Percentiles rank a stretch among this genome's conserved stretches.
phyloP scores from a whole-genome alignment of 2,797 vertebrate genomes.

The Australoheros facetus region DNA sequence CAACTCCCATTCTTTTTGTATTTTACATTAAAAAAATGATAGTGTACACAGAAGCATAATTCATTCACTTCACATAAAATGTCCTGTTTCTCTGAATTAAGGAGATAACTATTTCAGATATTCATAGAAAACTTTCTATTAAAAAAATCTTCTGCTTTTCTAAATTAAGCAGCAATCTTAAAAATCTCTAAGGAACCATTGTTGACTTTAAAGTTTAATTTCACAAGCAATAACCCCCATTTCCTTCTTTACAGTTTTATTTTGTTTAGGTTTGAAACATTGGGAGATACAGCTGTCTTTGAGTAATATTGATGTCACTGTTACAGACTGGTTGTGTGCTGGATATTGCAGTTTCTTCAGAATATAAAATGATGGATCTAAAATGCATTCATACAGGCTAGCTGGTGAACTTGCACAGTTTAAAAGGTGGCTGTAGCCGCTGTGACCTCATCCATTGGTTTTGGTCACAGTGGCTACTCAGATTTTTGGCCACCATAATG shows the following conservation, averaged over 20 bases:
- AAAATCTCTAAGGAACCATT: not conserved
- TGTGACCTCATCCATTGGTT: too few species aligned
- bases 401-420: not conserved
- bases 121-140: too few species aligned
- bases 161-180: not conserved
- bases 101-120: too few species aligned
- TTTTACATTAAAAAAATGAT: not conserved
- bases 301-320: not conserved
- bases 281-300: not conserved
- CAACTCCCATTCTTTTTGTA: not conserved
- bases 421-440: not conserved
- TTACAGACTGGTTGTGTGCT: not conserved
- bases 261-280: not conserved
- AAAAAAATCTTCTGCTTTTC: not conserved
- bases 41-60: not conserved
- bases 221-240: not conserved
- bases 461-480: not conserved
- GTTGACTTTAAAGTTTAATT: not conserved
- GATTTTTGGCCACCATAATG: not conserved
- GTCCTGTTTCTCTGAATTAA: too few species aligned
- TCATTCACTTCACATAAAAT: not conserved
- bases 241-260: too few species aligned
- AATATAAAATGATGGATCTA: not conserved
- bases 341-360: not conserved
- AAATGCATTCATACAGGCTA: not conserved